A percentile compares a stretch with the other conserved stretches of the same genome.
Evolutionary conservation across 2,888 invertebrate genomes (phyloP).

Genomic region (Ceriagrion tenellum): DNA sequence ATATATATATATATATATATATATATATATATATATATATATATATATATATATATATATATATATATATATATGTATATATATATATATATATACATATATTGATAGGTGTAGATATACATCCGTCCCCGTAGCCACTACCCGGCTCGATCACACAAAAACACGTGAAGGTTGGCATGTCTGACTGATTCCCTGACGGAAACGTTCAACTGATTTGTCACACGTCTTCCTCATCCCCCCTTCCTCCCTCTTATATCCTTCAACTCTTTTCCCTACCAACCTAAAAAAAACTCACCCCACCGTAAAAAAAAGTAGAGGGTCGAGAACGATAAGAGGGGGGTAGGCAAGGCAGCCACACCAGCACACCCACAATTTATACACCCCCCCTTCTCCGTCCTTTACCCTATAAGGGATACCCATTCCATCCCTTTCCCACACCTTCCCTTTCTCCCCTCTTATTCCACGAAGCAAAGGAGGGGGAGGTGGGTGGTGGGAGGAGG

Average conservation of each 20-base stretch:
- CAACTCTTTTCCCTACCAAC: background rate
- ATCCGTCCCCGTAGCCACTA: background rate
- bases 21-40: too few species aligned
- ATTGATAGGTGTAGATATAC: background rate
- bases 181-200: constrained; percentile 41
- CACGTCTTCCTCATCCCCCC: constrained; percentile 41
- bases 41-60: background rate
- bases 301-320: background rate
- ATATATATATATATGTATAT: too few species aligned
- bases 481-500: background rate
- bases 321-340: too few species aligned
- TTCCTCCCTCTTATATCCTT: background rate
- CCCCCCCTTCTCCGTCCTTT: background rate
- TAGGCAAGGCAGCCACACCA: background rate
- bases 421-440: background rate
- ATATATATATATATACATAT: background rate
- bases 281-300: background rate
- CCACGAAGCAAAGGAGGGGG: background rate
- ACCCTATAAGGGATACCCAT: background rate
- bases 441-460: background rate
- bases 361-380: background rate
- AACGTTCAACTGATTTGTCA: constrained; percentile 61
- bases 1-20: too few species aligned
- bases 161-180: constrained; percentile 41
- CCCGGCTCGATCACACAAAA: background rate